Evolutionary conservation across 2,888 invertebrate species (phyloP).

Genomic region (Chaitophorus viminalis): DNA sequence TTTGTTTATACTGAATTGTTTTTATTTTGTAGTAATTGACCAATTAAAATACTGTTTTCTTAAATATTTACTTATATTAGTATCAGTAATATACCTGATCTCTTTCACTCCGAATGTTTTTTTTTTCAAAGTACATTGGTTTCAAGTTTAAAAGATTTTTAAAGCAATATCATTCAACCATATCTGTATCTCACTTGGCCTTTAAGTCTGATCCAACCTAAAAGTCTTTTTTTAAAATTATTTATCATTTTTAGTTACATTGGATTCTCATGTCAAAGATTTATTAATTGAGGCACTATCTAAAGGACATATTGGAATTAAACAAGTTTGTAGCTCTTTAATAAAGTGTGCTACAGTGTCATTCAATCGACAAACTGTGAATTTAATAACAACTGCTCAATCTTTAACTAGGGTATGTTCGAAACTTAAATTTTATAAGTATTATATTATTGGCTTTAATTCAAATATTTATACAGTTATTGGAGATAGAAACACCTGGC

Average conservation of each 20-base stretch:
- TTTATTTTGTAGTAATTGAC: too few relatives aligned
- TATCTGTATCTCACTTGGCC: too few relatives aligned
- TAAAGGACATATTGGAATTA: constrained; percentile 62
- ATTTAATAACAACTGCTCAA: constrained; percentile 36
- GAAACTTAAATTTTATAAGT: background rate
- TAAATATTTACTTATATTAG: too few relatives aligned
- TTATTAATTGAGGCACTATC: constrained; percentile 62
- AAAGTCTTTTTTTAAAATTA: background rate
- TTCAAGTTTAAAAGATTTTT: too few relatives aligned
- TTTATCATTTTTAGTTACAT: constrained; percentile 28
- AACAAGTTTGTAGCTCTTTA: constrained; percentile 63
- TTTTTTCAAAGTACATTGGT: too few relatives aligned
- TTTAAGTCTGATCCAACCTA: too few relatives aligned
- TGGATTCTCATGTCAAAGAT: constrained; percentile 62
- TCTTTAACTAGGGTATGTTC: constrained; percentile 45
- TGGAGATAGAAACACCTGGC: constrained; percentile 31
- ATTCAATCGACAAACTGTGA: constrained; percentile 25
- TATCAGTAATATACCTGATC: too few relatives aligned
- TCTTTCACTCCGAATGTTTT: too few relatives aligned
- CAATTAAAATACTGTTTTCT: too few relatives aligned
- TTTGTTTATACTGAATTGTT: too few relatives aligned
- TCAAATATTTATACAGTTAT: constrained; percentile 17
- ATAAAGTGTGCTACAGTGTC: constrained; percentile 51
- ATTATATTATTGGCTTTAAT: background rate
- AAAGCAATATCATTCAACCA: too few relatives aligned